phyloP scores from a whole-genome alignment of 1,140 invertebrate genomes.

The Lucilia cuprina region DNA sequence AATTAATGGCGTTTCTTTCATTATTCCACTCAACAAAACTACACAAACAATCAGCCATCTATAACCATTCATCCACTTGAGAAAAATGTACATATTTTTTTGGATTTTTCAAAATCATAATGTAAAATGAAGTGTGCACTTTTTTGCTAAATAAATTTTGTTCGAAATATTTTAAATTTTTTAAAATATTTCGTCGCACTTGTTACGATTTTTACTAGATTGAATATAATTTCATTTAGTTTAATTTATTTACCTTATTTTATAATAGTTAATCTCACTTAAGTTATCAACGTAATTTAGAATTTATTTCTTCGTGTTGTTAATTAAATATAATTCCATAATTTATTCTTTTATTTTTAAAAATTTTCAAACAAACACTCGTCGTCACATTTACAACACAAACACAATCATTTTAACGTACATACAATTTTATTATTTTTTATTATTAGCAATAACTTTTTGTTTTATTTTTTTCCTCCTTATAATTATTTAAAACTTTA shows the following conservation, averaged over 20 bases:
- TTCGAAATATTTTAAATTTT: too few species aligned
- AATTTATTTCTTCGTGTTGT: neutral
- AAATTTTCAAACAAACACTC: neutral
- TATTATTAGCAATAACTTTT: neutral
- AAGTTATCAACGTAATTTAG: neutral
- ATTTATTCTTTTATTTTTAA: neutral
- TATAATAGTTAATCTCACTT: neutral
- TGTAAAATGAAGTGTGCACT: neutral
- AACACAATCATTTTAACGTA: neutral
- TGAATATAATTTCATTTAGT: neutral
- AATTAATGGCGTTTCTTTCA: conserved; percentile 11
- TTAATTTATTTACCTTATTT: neutral
- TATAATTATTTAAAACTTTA: neutral
- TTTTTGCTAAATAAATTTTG: neutral
- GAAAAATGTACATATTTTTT: neutral
- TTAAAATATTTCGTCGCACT: too few species aligned
- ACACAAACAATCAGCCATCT: neutral
- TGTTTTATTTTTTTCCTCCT: neutral
- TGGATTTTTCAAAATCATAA: neutral
- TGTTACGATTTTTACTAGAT: too few species aligned
- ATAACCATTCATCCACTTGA: neutral
- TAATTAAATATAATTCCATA: neutral
- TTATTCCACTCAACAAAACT: neutral
- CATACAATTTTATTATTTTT: neutral
- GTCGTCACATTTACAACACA: neutral